These are phyloP conservation scores for Lasaia peninsularis DNA, from an alignment of 1,140 invertebrate genomes.

Conservation along the genomic window DNA sequence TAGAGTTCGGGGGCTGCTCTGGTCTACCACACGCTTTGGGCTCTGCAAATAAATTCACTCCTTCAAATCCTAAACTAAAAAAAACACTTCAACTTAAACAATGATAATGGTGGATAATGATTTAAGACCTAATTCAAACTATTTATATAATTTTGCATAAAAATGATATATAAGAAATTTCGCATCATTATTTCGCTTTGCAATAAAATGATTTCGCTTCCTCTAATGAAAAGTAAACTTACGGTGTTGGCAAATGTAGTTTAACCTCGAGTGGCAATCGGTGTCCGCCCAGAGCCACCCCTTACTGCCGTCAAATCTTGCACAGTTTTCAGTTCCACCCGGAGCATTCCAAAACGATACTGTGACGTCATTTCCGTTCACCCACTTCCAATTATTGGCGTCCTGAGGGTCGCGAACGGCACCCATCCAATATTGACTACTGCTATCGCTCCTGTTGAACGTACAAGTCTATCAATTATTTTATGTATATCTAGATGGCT, in stretches of 20 bases:
- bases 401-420: slow-evolving; percentile 89
- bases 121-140: no score
- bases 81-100: neutral
- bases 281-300: slow-evolving; percentile 97
- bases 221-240: slow-evolving; percentile 78
- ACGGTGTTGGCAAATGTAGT: slow-evolving; percentile 97
- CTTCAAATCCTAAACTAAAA: neutral
- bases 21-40: slow-evolving; percentile 93
- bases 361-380: slow-evolving; percentile 91
- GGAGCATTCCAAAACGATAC: slow-evolving; percentile 96
- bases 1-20: slow-evolving; percentile 95
- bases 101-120: neutral
- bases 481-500: neutral
- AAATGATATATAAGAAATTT: no score
- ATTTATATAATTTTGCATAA: no score
- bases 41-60: slow-evolving; percentile 74
- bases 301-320: slow-evolving; percentile 93
- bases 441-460: slow-evolving; percentile 86
- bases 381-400: slow-evolving; percentile 92
- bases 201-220: no score
- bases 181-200: slow-evolving; percentile 21
- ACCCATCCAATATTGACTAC: slow-evolving; percentile 97
- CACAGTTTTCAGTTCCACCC: slow-evolving; percentile 91
- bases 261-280: slow-evolving; percentile 89
- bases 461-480: slow-evolving; percentile 5